These are phyloP conservation scores for Pseudopleuronectes americanus DNA, from an alignment of 2,797 vertebrate genomes.

Conservation along the genomic window DNA sequence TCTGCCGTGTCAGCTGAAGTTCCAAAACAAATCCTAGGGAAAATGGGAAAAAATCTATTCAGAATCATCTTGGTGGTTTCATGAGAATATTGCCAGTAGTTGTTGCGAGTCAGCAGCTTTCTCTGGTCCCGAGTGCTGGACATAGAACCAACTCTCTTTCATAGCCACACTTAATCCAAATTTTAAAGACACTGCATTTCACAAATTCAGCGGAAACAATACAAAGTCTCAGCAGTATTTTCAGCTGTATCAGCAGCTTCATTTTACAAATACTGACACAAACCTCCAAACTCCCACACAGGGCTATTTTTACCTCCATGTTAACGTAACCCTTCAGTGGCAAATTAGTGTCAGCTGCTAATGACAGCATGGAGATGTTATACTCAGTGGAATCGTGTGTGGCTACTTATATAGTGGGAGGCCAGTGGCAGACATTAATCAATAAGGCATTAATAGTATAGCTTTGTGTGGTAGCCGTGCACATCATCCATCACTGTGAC, in stretches of 20 bases:
- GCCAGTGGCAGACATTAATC: constrained; percentile 61
- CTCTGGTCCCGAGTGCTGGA: neutral
- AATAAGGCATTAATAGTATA: constrained; percentile 63
- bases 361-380: constrained; percentile 31
- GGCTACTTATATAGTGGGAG: constrained; percentile 36
- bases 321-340: constrained; percentile 18
- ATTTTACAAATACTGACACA: constrained; percentile 12
- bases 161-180: neutral
- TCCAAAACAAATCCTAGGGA: neutral
- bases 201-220: neutral
- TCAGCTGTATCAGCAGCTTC: constrained; percentile 33
- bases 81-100: neutral
- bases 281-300: neutral
- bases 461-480: constrained; percentile 49
- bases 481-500: constrained; percentile 66
- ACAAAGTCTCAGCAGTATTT: constrained; percentile 21
- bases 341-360: constrained; percentile 56
- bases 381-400: constrained; percentile 18
- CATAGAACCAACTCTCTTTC: neutral
- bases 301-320: constrained; percentile 44
- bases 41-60: neutral
- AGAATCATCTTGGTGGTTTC: neutral
- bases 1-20: neutral
- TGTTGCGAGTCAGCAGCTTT: neutral
- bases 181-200: neutral